Base-by-base conservation (phyloP, 2,888 invertebrate genomes). In the Cheilosia pagana region DNA sequence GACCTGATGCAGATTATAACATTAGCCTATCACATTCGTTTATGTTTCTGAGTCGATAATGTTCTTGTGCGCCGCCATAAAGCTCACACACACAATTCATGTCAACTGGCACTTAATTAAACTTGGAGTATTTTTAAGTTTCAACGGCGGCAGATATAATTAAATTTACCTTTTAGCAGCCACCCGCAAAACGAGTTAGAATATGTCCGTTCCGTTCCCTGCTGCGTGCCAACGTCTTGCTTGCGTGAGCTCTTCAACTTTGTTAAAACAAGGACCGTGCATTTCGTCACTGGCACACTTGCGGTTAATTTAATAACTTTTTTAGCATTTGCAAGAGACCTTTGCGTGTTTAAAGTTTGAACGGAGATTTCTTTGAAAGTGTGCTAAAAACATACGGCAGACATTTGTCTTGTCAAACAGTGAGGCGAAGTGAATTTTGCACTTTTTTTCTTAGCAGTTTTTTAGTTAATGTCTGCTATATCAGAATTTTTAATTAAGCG, bases 201-300 rank as follows among this genome's bases (percentile, higher is more conserved):
- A 5, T 35, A n/a, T 53, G 19, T 28, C 4, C 55, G 31, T 23
- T 4, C 23, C 12, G 35, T 25, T 5, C 23, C 25, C 21, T 45
- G 16, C 45, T 28, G 5, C 21, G 21, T 63, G 35, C n/a, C 31
- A 16, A 45, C 59, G 35, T 45, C n/a, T 35, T 16, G 5, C 16
- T 70, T 59, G 45, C 70, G 59, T 70, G 70, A 35, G 48, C 21
- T 59, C 23, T 23, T 10, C 19, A 45, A 45, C 16, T 45, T 45
- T 16, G 45, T 45, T 45, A 19, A 45, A 45, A 16, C 45, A 45
- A 45, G 45, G 19, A 57, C 48, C 23, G 5, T 55, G 43, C 43
- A 68, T n/a, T 31, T 68, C 55, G 14, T 43, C 55, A 41, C 63
- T 63, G 63, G 50, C 7, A 63, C 55, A 68, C 43, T 45, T 45